Percentiles rank a stretch among this genome's conserved stretches.
Conservation (phyloP, 2,797 vertebrate genomes). For the Zonotrichia albicollis region DNA sequence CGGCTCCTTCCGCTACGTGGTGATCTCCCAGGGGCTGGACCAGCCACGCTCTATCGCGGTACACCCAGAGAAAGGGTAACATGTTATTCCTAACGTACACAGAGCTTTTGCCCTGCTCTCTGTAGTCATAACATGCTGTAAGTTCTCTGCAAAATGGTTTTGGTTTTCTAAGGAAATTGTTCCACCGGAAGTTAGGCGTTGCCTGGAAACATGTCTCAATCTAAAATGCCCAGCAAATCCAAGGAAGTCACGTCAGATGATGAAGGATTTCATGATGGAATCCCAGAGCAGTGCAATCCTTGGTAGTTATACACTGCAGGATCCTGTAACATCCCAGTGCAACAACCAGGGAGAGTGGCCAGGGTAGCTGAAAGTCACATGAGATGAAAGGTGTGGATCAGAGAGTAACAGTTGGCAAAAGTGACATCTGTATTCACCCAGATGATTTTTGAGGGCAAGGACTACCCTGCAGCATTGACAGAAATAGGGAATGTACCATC, state of each 20-base stretch:
- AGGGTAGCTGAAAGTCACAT: background rate
- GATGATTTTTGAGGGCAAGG: background rate
- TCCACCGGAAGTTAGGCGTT: fast-evolving
- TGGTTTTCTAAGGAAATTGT: fast-evolving
- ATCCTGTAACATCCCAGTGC: background rate
- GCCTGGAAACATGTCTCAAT: background rate
- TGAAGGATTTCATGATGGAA: background rate
- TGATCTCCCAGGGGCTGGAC: slow-evolving; percentile 93
- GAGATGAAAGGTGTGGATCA: background rate
- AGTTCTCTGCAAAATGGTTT: background rate
- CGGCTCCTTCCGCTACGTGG: slow-evolving; percentile 92
- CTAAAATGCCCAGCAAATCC: background rate
- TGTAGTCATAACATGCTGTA: fast-evolving
- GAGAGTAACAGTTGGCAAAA: background rate
- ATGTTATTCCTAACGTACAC: background rate
- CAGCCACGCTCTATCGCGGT: slow-evolving; percentile 93
- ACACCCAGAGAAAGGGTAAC: slow-evolving; percentile 95
- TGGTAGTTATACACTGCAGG: background rate
- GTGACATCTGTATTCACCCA: background rate
- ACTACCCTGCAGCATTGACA: background rate
- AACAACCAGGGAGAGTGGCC: background rate
- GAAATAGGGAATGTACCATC: background rate
- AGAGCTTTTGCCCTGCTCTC: background rate
- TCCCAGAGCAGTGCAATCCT: background rate
- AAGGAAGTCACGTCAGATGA: background rate